phyloP scores from a whole-genome alignment of 92 coral and sea anemone genomes.

The Parazoanthus atlanticus region DNA sequence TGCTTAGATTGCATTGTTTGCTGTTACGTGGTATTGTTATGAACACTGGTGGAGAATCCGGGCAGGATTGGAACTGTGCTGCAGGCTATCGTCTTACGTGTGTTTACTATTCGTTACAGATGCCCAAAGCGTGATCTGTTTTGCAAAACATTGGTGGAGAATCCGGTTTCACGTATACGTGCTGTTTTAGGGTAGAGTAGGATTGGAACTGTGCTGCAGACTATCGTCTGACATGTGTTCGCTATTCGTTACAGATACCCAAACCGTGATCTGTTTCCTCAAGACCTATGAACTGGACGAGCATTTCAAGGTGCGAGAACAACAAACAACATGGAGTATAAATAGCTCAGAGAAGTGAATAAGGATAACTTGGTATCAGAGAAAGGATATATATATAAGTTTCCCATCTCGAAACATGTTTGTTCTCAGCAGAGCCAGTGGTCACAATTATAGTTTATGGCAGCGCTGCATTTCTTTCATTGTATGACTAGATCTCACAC shows the following conservation, averaged over 20 bases:
- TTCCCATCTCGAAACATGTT: no score
- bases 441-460: no score
- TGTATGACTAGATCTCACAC: no score
- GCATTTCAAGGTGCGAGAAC: conserved; percentile 66
- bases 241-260: conserved; percentile 66
- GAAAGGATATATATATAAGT: no score
- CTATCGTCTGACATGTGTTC: not conserved
- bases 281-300: conserved; percentile 80
- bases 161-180: not conserved
- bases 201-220: not conserved
- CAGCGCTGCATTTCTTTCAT: no score
- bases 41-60: not conserved
- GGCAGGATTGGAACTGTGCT: not conserved
- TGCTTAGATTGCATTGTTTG: not conserved
- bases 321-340: not conserved
- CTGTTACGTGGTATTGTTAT: not conserved
- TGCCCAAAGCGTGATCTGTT: conserved; percentile 89
- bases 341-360: not conserved
- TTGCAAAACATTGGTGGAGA: conserved; percentile 4
- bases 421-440: no score
- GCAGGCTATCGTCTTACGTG: not conserved
- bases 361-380: not conserved
- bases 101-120: conserved; percentile 45
- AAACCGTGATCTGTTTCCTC: conserved; percentile 85
- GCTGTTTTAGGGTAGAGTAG: not conserved